These are phyloP conservation scores for Campodea augens DNA, from an alignment of 1,140 invertebrate species.

Conservation along the genomic window DNA sequence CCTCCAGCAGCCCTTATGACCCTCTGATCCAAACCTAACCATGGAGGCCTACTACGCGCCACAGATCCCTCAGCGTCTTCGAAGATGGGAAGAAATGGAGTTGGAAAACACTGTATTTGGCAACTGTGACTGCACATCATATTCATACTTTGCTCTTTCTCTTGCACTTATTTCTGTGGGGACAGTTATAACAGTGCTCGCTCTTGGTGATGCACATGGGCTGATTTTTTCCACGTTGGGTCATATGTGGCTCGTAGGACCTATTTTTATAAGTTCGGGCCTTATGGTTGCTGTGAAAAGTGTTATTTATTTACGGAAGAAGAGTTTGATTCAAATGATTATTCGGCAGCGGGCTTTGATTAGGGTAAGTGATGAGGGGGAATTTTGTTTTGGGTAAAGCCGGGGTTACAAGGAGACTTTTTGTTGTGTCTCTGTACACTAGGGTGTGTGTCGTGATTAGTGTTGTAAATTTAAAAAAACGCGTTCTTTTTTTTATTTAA, in stretches of 20 bases:
- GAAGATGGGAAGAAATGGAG: too few species aligned
- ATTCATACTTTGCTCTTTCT: conserved; percentile 40
- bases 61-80: too few species aligned
- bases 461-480: too few species aligned
- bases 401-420: too few species aligned
- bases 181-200: conserved; percentile 39
- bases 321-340: conserved; percentile 42
- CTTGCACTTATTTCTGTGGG: conserved; percentile 40
- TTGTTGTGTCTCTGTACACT: too few species aligned
- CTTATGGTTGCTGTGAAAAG: conserved; percentile 46
- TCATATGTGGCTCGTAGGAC: conserved; percentile 46
- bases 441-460: too few species aligned
- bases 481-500: too few species aligned
- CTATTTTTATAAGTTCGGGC: conserved; percentile 44
- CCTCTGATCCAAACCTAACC: too few species aligned
- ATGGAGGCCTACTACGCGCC: too few species aligned
- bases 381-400: too few species aligned
- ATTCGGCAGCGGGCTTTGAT: conserved; percentile 37
- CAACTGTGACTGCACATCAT: conserved; percentile 41
- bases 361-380: conserved; percentile 31
- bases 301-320: conserved; percentile 40
- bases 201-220: conserved; percentile 35
- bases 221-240: conserved; percentile 34
- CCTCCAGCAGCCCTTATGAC: too few species aligned
- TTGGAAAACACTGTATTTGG: too few species aligned